Base-by-base conservation (phyloP, 2,888 invertebrate species). In the Stictocephala bisonia region DNA sequence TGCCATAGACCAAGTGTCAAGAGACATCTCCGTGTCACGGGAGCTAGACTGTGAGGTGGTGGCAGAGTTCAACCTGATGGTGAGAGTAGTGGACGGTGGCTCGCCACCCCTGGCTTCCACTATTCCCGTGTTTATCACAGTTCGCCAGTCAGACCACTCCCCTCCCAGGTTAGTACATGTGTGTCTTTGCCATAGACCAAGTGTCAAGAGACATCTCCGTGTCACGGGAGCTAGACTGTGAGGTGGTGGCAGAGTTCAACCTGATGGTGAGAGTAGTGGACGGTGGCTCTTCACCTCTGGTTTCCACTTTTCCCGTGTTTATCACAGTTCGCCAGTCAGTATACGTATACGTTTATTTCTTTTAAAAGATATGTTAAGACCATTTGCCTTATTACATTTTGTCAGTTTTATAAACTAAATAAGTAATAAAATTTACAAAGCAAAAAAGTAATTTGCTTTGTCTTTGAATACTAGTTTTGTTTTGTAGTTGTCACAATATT, bases 61-160 rank as follows among this genome's bases (percentile, higher is more conserved):
- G 77, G 88, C 90, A 64, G 96, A 96, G 83, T 96, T 95, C 83
- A 92, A 93, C 84, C 85, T 97, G 72, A 88, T 90, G 78, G 90
- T 96, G 73, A 91, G 93, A 83, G 96, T 95, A 1, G 88, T 89
- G 41, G 94, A 93, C 83, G 89, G 90, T 81, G 95, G 95, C 18
- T 91, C 91, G 66, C 91, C 91, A 0, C 86, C 91, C 0, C 84
- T 92, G 76, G 89, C 90, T 69, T 89, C 92, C 73, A 91, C 93
- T 69, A 89, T 96, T 68, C 93, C 93, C 56, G 93, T 97, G 22
- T 95, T 94, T 84, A 91, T 97, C 75, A 86, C 90, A 82, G 88
- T 97, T 40, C 93, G 94, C 3, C 93, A 96, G 88, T 93, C 96
- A 0, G 94, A 93, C 81, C 92, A 93, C 83, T 92, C 93, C 69